These are phyloP conservation scores for Lithophane socia DNA, from an alignment of 2,888 invertebrate genomes.

Conservation along the genomic window DNA sequence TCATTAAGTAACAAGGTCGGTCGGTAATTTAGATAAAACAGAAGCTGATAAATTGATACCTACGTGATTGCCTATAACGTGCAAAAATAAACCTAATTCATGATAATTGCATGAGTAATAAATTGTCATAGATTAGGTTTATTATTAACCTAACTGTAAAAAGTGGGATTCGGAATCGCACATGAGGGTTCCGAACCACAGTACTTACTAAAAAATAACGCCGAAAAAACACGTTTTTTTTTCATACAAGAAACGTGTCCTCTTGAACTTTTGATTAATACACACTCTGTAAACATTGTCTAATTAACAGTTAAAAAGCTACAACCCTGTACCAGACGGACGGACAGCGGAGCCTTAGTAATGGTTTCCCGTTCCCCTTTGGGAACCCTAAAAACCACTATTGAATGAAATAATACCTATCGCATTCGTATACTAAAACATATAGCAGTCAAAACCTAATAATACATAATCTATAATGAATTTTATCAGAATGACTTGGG, in stretches of 20 bases:
- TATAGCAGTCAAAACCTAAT: neutral
- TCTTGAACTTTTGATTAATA: no score
- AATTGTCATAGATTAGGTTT: conserved; percentile 4
- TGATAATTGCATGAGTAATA: conserved; percentile 13
- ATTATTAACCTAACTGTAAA: neutral
- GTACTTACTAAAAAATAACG: no score
- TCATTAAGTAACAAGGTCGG: conserved; percentile 2
- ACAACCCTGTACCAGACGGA: no score
- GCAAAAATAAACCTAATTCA: neutral
- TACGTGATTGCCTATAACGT: neutral
- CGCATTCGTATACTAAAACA: no score
- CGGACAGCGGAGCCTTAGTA: no score
- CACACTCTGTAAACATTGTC: no score
- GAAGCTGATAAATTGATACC: neutral
- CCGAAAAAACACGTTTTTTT: no score
- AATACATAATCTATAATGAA: neutral
- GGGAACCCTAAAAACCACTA: neutral
- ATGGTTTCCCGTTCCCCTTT: no score
- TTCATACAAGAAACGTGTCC: no score
- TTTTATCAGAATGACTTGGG: neutral
- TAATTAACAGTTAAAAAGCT: no score
- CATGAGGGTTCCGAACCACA: no score
- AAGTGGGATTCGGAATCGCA: no score
- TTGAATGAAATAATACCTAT: neutral
- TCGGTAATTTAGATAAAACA: conserved; percentile 6